Conservation (phyloP, 2,113 vertebrate species). For the Mungos mungo region DNA sequence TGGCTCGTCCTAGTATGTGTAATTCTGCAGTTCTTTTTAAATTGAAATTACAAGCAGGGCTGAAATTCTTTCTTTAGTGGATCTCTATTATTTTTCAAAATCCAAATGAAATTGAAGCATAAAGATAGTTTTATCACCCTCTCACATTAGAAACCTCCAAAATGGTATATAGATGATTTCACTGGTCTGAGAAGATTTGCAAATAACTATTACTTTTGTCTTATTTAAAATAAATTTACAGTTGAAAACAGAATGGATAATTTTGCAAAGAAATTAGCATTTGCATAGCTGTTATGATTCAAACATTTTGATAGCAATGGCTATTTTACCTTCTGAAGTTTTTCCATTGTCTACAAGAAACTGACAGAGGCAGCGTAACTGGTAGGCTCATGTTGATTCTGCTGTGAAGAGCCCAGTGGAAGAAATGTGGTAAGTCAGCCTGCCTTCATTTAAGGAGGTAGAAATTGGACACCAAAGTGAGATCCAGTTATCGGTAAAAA, state of each 20-base stretch:
- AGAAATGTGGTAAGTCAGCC: not conserved
- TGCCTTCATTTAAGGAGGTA: not conserved
- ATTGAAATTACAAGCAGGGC: not conserved
- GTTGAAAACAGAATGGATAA: conserved; percentile 1
- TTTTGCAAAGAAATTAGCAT: conserved; percentile 41
- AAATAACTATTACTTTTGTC: conserved; percentile 38
- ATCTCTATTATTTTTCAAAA: conserved; percentile 21
- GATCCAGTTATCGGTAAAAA: not conserved
- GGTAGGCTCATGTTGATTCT: not conserved
- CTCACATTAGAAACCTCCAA: not conserved
- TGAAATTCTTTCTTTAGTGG: not conserved
- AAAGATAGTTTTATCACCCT: not conserved
- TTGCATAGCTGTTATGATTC: not conserved
- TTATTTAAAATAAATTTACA: conserved; percentile 44
- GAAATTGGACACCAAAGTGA: not conserved
- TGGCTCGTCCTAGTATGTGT: not conserved
- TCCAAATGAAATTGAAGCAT: not conserved
- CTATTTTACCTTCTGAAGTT: not conserved
- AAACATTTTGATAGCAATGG: not conserved
- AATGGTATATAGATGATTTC: conserved; percentile 1
- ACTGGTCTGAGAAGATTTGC: not conserved
- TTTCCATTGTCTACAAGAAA: not conserved
- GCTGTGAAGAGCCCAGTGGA: not conserved
- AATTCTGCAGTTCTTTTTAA: conserved; percentile 8
- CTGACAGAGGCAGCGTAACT: not conserved